These are phyloP conservation scores for Oithona nana DNA, from an alignment of 2,888 invertebrate species.

Conservation along the genomic window DNA sequence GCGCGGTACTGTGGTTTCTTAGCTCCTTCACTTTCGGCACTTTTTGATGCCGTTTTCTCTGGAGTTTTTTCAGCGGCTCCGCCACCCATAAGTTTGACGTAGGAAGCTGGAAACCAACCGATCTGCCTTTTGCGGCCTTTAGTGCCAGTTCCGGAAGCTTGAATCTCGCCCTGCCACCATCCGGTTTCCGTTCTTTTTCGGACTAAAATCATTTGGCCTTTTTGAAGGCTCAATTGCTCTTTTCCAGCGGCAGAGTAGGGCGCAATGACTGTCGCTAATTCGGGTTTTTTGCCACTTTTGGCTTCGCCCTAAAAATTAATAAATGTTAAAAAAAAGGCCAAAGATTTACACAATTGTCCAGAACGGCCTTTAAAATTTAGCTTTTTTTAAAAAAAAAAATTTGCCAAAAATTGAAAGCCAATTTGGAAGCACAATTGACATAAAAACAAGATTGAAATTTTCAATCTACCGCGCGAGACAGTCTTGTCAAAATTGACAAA, in stretches of 20 bases:
- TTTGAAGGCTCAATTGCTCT: constrained; percentile 72
- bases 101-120: constrained; percentile 98
- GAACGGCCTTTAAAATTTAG: background rate
- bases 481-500: too few relatives aligned
- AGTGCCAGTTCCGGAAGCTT: constrained; percentile 37
- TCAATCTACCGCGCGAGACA: too few relatives aligned
- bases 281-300: constrained; percentile 44
- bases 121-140: constrained; percentile 69
- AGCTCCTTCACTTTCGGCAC: background rate
- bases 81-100: constrained; percentile 46
- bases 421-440: too few relatives aligned
- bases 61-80: background rate
- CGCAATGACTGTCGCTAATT: constrained; percentile 85
- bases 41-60: background rate
- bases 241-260: constrained; percentile 71
- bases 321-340: background rate
- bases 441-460: too few relatives aligned
- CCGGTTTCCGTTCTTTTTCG: constrained; percentile 89
- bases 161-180: constrained; percentile 99
- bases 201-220: constrained; percentile 86
- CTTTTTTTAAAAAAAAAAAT: too few relatives aligned
- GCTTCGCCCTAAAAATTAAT: background rate
- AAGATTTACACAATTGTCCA: too few relatives aligned
- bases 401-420: too few relatives aligned
- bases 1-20: constrained; percentile 44